Percentiles rank a stretch among this genome's conserved stretches.
These are phyloP conservation scores for Drosophila dunni DNA, from an alignment of 1,140 invertebrate species.

Conservation along the genomic window DNA sequence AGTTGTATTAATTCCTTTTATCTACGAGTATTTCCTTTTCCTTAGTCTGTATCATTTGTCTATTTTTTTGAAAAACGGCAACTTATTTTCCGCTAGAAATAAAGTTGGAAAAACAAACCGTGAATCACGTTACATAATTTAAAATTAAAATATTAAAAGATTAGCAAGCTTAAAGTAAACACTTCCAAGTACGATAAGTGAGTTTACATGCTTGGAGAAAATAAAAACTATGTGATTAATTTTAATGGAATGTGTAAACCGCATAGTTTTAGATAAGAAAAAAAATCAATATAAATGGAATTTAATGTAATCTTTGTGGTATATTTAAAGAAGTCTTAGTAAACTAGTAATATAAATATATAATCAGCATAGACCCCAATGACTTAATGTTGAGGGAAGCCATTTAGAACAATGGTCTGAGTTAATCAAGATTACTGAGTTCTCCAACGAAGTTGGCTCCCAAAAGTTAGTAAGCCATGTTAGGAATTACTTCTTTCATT, in stretches of 20 bases:
- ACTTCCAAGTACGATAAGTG: no score
- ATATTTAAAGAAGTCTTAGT: no score
- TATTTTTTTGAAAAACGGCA: constrained; percentile 15
- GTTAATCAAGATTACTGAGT: constrained; percentile 9
- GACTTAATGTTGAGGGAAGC: not conserved
- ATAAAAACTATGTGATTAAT: no score
- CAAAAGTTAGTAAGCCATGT: not conserved
- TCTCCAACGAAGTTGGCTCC: not conserved
- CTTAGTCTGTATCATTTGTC: constrained; percentile 8
- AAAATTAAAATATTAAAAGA: not conserved
- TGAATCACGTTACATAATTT: not conserved
- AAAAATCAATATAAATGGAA: no score
- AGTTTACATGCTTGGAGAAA: no score
- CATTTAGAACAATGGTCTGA: constrained; percentile 1
- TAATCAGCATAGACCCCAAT: not conserved
- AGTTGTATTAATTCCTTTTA: constrained; percentile 33
- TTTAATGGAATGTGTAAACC: no score
- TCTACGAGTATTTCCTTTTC: constrained; percentile 10
- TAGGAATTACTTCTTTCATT: not conserved
- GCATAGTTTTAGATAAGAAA: no score
- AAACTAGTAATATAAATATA: no score
- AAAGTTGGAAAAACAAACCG: constrained; percentile 9
- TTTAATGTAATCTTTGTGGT: no score
- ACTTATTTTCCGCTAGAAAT: constrained; percentile 19
- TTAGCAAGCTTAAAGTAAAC: no score